These are phyloP conservation scores for Pachycephala philippinensis DNA, from an alignment of 2,113 vertebrate species.

Conservation along the genomic window DNA sequence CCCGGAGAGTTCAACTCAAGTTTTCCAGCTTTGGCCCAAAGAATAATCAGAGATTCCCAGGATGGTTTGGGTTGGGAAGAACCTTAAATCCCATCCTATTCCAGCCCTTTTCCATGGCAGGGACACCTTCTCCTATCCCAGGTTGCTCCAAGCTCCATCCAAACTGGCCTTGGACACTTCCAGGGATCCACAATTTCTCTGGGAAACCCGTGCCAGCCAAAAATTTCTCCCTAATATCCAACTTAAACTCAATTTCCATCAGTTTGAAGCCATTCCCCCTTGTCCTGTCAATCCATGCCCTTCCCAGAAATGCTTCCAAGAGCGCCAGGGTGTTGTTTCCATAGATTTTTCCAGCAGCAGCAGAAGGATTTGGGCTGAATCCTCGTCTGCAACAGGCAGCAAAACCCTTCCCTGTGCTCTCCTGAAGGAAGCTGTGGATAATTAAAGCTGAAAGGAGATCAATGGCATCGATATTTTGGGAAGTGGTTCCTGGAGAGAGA, in stretches of 20 bases:
- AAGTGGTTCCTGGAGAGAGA: background rate
- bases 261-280: background rate
- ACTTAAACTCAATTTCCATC: accelerated
- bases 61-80: background rate
- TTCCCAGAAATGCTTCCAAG: background rate
- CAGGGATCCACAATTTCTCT: background rate
- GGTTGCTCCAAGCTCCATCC: background rate
- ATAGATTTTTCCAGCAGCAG: background rate
- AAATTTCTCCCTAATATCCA: background rate
- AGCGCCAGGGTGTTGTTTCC: accelerated
- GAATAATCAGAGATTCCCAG: background rate
- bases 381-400: background rate
- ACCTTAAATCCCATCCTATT: background rate
- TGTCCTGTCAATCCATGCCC: background rate
- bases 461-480: background rate
- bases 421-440: background rate
- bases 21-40: background rate
- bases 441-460: background rate
- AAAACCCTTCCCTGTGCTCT: background rate
- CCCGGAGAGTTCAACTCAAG: accelerated
- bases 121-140: background rate
- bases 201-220: background rate
- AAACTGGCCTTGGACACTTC: accelerated
- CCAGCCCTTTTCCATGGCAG: background rate
- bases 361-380: background rate